These are phyloP conservation scores for Magallana gigas DNA, from an alignment of 1,140 invertebrate genomes.

Conservation along the genomic window DNA sequence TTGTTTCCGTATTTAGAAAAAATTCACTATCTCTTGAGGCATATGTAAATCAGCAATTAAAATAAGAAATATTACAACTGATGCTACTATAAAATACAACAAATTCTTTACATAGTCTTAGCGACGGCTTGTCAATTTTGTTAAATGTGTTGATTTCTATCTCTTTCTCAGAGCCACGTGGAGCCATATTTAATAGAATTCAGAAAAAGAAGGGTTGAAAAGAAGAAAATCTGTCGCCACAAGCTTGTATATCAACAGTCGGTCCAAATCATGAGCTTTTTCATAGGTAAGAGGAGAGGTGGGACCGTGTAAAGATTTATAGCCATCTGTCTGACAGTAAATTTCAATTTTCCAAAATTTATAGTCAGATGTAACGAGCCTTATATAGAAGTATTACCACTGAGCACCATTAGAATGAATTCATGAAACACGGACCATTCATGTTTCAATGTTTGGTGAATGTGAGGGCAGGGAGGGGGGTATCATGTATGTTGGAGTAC, in stretches of 20 bases:
- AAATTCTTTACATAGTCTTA: neutral
- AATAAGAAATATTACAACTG: neutral
- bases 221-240: constrained; percentile 32
- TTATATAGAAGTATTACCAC: no score
- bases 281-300: no score
- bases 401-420: no score
- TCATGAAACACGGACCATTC: no score
- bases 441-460: no score
- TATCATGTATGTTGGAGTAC: no score
- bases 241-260: neutral
- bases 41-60: neutral
- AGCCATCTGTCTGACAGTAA: no score
- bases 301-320: no score
- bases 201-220: neutral
- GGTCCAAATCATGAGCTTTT: neutral
- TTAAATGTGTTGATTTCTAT: constrained; percentile 20
- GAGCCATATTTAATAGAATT: constrained; percentile 23
- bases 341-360: no score
- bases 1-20: no score
- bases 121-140: constrained; percentile 6
- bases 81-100: neutral
- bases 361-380: no score
- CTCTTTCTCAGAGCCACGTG: neutral
- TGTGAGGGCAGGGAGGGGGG: no score
- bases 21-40: neutral